phyloP scores from a whole-genome alignment of 2,888 invertebrate genomes.

The Polia nebulosa region DNA sequence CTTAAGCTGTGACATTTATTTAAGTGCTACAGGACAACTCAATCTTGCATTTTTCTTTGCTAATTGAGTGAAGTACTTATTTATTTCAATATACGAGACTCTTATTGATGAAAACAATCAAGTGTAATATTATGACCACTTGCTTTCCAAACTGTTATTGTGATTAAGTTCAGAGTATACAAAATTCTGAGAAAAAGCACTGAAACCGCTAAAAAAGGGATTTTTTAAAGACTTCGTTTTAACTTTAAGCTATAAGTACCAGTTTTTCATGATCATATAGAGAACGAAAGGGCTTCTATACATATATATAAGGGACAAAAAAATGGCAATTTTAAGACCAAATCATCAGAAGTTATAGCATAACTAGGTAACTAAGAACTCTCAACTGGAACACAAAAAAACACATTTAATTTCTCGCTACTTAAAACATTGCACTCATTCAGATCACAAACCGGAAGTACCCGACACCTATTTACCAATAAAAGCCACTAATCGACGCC shows the following conservation, averaged over 20 bases:
- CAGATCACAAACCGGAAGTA: constrained; percentile 27
- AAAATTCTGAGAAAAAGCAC: too few relatives aligned
- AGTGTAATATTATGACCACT: too few relatives aligned
- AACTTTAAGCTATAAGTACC: too few relatives aligned
- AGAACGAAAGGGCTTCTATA: too few relatives aligned
- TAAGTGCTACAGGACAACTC: constrained; percentile 14
- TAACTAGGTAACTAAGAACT: not conserved
- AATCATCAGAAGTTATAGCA: not conserved
- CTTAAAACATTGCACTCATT: constrained; percentile 17
- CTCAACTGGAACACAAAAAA: not conserved
- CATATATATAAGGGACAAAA: not conserved
- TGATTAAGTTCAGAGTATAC: too few relatives aligned
- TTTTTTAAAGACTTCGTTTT: too few relatives aligned
- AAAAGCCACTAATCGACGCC: constrained; percentile 46
- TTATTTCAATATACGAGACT: not conserved
- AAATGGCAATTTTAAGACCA: not conserved
- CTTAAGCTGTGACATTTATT: constrained; percentile 32
- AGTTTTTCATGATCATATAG: not conserved
- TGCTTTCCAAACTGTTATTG: too few relatives aligned
- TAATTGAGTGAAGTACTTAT: constrained; percentile 2
- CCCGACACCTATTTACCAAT: constrained; percentile 41
- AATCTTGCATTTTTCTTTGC: constrained; percentile 21
- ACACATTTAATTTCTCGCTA: not conserved
- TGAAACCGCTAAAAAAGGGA: too few relatives aligned
- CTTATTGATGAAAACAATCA: not conserved